These are phyloP conservation scores for Pogonomyrmex californicus DNA, from an alignment of 1,140 invertebrate genomes.

Conservation along the genomic window DNA sequence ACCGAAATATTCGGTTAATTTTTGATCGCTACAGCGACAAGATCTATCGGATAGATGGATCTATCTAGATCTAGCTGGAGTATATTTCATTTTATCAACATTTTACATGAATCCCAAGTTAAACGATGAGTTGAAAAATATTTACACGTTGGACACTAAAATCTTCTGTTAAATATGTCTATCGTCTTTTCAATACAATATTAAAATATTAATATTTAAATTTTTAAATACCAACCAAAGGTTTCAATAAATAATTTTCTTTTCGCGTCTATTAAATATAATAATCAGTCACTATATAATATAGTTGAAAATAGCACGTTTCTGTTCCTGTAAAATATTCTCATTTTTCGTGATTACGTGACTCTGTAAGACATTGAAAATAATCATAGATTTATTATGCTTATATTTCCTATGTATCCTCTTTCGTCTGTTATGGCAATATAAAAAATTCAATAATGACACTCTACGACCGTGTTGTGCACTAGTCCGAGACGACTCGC, in stretches of 20 bases:
- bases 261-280: background rate
- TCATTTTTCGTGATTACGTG: background rate
- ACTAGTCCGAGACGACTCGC: background rate
- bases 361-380: background rate
- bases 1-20: slow-evolving; percentile 46
- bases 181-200: no score
- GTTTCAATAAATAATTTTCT: background rate
- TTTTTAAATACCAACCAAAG: background rate
- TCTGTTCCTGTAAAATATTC: background rate
- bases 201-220: background rate
- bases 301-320: background rate
- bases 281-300: background rate
- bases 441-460: slow-evolving; percentile 45
- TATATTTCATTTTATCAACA: background rate
- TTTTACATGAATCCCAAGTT: background rate
- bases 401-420: background rate
- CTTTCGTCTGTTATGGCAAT: background rate
- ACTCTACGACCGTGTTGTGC: background rate
- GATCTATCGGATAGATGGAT: background rate
- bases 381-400: background rate
- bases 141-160: background rate
- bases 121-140: background rate
- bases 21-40: background rate
- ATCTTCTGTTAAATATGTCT: background rate
- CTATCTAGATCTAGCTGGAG: no score